phyloP scores from a whole-genome alignment of 2,113 vertebrate genomes.

The Scartelaos histophorus region DNA sequence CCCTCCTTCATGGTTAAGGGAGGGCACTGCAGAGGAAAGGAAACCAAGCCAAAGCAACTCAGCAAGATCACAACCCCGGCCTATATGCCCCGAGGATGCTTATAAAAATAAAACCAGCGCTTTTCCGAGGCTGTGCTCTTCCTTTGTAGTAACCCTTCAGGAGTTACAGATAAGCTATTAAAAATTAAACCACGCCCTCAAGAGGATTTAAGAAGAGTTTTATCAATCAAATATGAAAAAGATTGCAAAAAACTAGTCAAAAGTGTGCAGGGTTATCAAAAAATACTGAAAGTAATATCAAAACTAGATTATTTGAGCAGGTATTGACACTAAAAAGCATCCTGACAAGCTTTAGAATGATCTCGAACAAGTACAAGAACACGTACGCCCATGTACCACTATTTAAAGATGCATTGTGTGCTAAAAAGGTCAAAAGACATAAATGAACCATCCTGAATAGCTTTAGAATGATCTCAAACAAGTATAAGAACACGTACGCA shows the following conservation, averaged over 20 bases:
- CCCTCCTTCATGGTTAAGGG: constrained; percentile 12
- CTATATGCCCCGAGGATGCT: constrained; percentile 15
- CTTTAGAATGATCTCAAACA: too few relatives aligned
- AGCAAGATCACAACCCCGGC: constrained; percentile 24
- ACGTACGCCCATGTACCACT: too few relatives aligned
- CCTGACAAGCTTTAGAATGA: too few relatives aligned
- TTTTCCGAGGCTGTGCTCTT: constrained; percentile 4
- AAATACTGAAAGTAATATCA: too few relatives aligned
- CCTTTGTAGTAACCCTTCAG: constrained; percentile 2
- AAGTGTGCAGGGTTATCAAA: too few relatives aligned
- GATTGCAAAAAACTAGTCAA: neutral
- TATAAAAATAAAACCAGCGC: constrained; percentile 29
- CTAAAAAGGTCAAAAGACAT: too few relatives aligned
- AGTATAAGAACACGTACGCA: too few relatives aligned
- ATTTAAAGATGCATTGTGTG: too few relatives aligned
- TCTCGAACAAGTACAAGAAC: too few relatives aligned
- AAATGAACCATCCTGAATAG: too few relatives aligned
- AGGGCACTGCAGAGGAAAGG: constrained; percentile 2
- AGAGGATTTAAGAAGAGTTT: neutral
- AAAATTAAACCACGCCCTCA: neutral
- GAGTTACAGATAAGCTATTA: constrained; percentile 3
- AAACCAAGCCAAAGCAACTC: neutral
- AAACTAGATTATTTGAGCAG: too few relatives aligned
- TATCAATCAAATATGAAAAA: neutral
- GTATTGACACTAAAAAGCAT: too few relatives aligned